Conservation (phyloP, 2,888 invertebrate species). For the Didymodactylos carnosus region DNA sequence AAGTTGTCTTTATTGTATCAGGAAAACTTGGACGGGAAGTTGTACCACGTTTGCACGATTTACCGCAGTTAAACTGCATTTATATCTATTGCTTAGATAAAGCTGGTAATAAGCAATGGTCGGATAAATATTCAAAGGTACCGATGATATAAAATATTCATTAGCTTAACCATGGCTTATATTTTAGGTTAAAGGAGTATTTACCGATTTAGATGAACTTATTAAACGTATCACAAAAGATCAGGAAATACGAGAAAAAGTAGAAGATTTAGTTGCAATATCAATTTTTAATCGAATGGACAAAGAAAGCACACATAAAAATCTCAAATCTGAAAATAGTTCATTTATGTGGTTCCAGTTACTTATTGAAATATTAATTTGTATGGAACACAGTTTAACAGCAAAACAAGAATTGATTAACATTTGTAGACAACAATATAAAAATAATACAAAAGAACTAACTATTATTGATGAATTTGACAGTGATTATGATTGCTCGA, state of each 20-base stretch:
- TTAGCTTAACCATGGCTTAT: not conserved
- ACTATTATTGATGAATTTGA: not conserved
- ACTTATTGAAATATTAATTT: not conserved
- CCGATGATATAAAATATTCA: not conserved
- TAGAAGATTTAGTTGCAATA: not conserved
- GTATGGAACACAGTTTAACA: not conserved
- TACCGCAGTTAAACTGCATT: not conserved
- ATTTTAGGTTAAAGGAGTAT: not conserved
- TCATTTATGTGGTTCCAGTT: not conserved
- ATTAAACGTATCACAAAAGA: not conserved
- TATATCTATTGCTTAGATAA: not conserved
- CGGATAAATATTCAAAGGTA: not conserved
- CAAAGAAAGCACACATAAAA: not conserved
- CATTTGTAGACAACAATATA: not conserved
- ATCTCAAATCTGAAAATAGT: not conserved
- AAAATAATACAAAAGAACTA: not conserved
- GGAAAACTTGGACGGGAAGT: not conserved
- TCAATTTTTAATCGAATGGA: not conserved
- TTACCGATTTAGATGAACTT: not conserved
- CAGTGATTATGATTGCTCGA: not conserved
- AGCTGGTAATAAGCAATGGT: not conserved
- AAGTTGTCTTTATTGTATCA: not conserved
- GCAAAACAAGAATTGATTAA: not conserved
- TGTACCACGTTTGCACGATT: not conserved
- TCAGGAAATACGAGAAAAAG: not conserved